Evolutionary conservation across 1,140 invertebrate species (phyloP), one percentile per base, ranked within the genome.

Genomic region (Listronotus oregonensis): DNA sequence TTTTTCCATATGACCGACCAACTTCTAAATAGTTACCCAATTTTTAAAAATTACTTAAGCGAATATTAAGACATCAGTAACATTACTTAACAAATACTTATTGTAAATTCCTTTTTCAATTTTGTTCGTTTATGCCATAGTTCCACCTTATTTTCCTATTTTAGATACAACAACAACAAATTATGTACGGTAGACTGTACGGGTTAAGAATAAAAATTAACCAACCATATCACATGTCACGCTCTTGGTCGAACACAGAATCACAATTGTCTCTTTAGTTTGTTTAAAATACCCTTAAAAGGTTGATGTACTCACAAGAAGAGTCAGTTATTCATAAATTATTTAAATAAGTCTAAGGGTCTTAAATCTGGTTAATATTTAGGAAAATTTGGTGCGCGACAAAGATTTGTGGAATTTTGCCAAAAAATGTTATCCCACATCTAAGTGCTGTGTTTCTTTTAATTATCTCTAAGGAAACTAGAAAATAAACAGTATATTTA

Each of bases 221-320:
- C 75, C 64, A 74, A 74, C 64, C 75, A 73, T 75, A 68, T 65
- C 63, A 57, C 63, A 71, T 77, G 75, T 77, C 75, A 77, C 74
- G 75, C 74, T 73, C 61, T 73, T 71, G 68, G 71, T 71, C 69
- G 70, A 68, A 71, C 67, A 70, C 73, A 71, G 71, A 76, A 76
- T 76, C 74, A 72, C 15, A 72, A 76, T 73, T 73, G 56, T 54
- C 50, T 66, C 40, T 63, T 59, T 65, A 43, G 58, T 54, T 58
- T 52, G 46, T 55, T 66, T 58, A 37, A 44, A 59, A 61, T 58
- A 40, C 32, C 47, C 31, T 62, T 67, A 65, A 52, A 56, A 65
- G 44, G 63, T 60, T 55, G 61, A 54, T 51, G 61, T 42, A 56
- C 46, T 49, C 18, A 31, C 4, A 42, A 9, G 6, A 37, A 12